These are phyloP conservation scores for Sylvia borin DNA, from an alignment of 2,797 vertebrate species.

Conservation along the genomic window DNA sequence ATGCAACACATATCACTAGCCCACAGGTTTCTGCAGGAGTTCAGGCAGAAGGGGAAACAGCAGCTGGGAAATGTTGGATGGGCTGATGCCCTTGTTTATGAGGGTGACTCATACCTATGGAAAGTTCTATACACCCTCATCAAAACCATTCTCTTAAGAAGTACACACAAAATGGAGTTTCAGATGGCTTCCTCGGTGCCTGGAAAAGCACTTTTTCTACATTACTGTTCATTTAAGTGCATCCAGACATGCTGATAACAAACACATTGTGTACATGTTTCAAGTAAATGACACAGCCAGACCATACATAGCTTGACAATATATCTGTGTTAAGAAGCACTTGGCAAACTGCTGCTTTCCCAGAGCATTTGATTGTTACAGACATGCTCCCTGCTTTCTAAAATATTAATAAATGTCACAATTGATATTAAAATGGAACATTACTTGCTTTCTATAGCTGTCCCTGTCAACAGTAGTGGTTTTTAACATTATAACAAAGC, in stretches of 20 bases:
- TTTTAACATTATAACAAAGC: neutral
- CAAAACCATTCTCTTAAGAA: neutral
- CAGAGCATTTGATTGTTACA: neutral
- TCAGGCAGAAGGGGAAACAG: neutral
- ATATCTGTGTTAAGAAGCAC: neutral
- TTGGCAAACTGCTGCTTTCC: neutral
- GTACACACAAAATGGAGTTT: neutral
- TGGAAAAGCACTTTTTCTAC: neutral
- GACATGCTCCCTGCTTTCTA: neutral
- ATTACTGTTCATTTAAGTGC: neutral
- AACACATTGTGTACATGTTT: neutral
- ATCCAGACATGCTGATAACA: neutral
- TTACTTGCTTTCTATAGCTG: neutral
- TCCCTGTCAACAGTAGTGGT: neutral
- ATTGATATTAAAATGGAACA: neutral
- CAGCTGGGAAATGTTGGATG: neutral
- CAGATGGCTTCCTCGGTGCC: neutral
- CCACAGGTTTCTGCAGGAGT: neutral
- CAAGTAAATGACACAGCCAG: neutral
- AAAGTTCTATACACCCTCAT: neutral
- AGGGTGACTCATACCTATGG: neutral
- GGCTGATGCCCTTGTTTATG: neutral
- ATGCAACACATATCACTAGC: neutral
- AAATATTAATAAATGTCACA: neutral
- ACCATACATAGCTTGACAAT: neutral